A percentile compares a stretch with the other conserved stretches of the same genome.
phyloP scores from a whole-genome alignment of 2,888 invertebrate genomes.

The Silvanus unidentatus region DNA sequence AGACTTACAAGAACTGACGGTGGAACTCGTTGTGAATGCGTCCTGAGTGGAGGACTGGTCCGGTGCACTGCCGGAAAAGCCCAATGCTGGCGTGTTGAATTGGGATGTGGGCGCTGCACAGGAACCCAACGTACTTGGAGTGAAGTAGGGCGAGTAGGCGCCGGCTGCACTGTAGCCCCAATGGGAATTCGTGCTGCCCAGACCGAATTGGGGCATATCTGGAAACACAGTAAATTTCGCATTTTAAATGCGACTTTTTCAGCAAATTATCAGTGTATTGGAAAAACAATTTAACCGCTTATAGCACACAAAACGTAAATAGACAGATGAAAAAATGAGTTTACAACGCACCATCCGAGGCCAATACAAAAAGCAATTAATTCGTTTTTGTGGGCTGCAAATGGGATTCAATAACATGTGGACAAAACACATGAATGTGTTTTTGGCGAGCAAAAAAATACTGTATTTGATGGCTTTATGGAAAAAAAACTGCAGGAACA shows the following conservation, averaged over 20 bases:
- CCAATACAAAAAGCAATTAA: slow-evolving; percentile 40
- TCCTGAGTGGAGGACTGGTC: slow-evolving; percentile 54
- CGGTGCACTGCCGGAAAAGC: slow-evolving; percentile 64
- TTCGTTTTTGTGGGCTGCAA: slow-evolving; percentile 38
- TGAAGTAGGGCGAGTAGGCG: slow-evolving; percentile 80
- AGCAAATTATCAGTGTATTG: slow-evolving; percentile 13
- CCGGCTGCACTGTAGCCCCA: slow-evolving; percentile 85
- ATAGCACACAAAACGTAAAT: background rate
- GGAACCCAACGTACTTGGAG: slow-evolving; percentile 61
- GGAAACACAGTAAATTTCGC: slow-evolving; percentile 16
- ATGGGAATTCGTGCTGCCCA: slow-evolving; percentile 78
- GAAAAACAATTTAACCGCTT: slow-evolving; percentile 6
- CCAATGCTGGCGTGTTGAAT: slow-evolving; percentile 69
- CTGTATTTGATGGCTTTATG: slow-evolving; percentile 1
- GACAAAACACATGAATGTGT: slow-evolving; percentile 25
- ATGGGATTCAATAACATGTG: slow-evolving; percentile 43
- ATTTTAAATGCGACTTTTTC: background rate
- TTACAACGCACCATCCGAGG: slow-evolving; percentile 15
- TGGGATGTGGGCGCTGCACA: slow-evolving; percentile 68
- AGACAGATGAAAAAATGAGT: slow-evolving; percentile 16
- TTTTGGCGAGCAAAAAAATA: no score
- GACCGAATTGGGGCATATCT: slow-evolving; percentile 84
- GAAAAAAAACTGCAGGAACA: background rate
- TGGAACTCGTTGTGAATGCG: slow-evolving; percentile 43
- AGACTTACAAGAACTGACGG: slow-evolving; percentile 37